Base-by-base conservation (phyloP, 2,888 invertebrate species). In the Gortyna flavago region DNA sequence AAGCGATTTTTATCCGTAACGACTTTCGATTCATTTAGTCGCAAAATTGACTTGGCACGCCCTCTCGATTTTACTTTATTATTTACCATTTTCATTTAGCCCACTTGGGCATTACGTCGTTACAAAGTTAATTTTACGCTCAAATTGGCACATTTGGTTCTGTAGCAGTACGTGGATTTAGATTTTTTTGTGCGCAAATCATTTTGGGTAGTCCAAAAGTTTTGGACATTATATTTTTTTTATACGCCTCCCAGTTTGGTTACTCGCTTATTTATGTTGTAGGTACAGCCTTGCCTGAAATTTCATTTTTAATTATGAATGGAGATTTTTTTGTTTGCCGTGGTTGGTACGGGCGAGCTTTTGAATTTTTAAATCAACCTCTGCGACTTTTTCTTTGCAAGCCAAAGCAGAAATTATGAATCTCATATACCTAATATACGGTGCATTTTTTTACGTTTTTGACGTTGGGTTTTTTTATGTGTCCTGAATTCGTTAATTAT, bases 81-180 rank as follows among this genome's bases (percentile, higher is more conserved):
- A 92, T 92, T 92, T 92, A 91, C 91, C 89, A 90, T 91, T 92
- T 91, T 88, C 90, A 91, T 92, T 92, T 91, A 87, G 87, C 84
- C 81, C 87, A 89, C 89, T 89, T 86, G 88, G 89, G 89, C 87
- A 88, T 88, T 83, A 86, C 85, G 73, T 88, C 88, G 87, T 88
- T 89, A 81, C 89, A 88, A 86, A 88, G 89, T 88, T 88, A 89
- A 88, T 88, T 88, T 88, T 89, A 89, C 88, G 88, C 89, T 86
- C 72, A 89, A 88, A 88, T 80, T 86, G 83, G 83, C 76, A 80
- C 80, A 84, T 85, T 83, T 80, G 71, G 76, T 82, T 83, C 77
- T 69, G 76, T 77, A 69, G 41, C 85, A 75, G 65, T 69, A 84
- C 81, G 84, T 79, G 72, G 64, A 79, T 80, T 82, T 81, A 72